Base-by-base conservation (phyloP, 2,113 vertebrate genomes). In the Poecilia latipinna region DNA sequence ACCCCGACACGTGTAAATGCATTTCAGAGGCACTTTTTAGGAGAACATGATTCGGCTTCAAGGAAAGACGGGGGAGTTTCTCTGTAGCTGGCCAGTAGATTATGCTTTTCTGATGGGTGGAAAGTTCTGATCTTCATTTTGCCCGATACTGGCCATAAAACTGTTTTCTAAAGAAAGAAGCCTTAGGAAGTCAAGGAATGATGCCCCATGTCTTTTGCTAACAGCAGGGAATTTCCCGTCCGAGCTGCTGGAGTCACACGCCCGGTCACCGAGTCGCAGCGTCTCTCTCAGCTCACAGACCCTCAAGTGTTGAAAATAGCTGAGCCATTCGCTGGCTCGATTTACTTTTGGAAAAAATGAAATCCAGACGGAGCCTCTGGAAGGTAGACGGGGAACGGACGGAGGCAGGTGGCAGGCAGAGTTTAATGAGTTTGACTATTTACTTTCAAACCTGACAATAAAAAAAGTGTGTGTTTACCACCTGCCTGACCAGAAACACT, bases 251-350 rank as follows among this genome's bases (percentile, higher is more conserved):
- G 29, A 51, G 75, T 90, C 86, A 81, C 37, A 64, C 83, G 86
- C 1, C 67, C n/a, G 2, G 3, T 65, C 61, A 74, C 82, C 67
- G 74, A 81, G 90, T 88, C 84, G 62, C 75, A 84, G 48, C 2
- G 3, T 44, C 61, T 61, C 48, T 39, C 13, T 73, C 60, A 3
- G 31, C 65, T 51, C 48, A 61, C 72, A 74, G 60, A 65, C 74
- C 28, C 68, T 72, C 2, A 1, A 42, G 71, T 65, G 82, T 86
- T 80, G 29, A 77, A 89, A 91, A 89, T 92, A 91, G 82, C 80
- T 8, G 60, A 73, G 51, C 75, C 66, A 33, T 79, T 60, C 67
- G 37, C 42, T 7, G 66, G 57, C 82, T 78, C 80, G 60, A 79
- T 87, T 89, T 90, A 83, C 35, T 8, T 68, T 39, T 11, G 79